Percentiles rank a stretch among this genome's conserved stretches.
Conservation (phyloP, 2,888 invertebrate species). For the Aspidapion aeneum region DNA sequence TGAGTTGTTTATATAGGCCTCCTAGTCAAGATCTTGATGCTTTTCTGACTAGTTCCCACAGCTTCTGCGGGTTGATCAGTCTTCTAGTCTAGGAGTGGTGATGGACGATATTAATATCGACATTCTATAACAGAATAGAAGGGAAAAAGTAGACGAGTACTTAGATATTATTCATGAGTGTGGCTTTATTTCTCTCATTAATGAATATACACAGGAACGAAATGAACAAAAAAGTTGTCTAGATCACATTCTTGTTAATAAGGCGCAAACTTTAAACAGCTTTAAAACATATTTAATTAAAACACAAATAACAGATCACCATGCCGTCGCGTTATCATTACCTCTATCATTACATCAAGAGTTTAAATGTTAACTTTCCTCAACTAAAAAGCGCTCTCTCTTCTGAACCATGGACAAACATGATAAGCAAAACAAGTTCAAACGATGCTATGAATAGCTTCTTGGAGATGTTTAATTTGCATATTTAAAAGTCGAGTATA, state of each 20-base stretch:
- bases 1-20: no score
- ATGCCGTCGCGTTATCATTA: conserved; percentile 3
- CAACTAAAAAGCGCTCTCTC: not conserved
- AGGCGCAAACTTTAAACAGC: not conserved
- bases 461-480: not conserved
- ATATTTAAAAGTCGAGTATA: not conserved
- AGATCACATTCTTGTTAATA: conserved; percentile 6
- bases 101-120: no score
- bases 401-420: not conserved
- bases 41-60: no score
- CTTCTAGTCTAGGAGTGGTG: no score
- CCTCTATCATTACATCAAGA: not conserved
- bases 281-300: conserved; percentile 2
- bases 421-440: not conserved
- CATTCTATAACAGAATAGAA: no score
- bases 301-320: conserved; percentile 8
- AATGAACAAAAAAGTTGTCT: conserved; percentile 5
- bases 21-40: no score
- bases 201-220: conserved; percentile 2
- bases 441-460: not conserved
- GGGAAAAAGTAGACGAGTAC: conserved; percentile 4
- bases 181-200: conserved; percentile 7
- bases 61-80: no score
- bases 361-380: not conserved
- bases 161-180: conserved; percentile 1